Percentiles rank a stretch among this genome's conserved stretches.
These are phyloP conservation scores for Amia ocellicauda DNA, from an alignment of 2,113 vertebrate genomes.

Conservation along the genomic window DNA sequence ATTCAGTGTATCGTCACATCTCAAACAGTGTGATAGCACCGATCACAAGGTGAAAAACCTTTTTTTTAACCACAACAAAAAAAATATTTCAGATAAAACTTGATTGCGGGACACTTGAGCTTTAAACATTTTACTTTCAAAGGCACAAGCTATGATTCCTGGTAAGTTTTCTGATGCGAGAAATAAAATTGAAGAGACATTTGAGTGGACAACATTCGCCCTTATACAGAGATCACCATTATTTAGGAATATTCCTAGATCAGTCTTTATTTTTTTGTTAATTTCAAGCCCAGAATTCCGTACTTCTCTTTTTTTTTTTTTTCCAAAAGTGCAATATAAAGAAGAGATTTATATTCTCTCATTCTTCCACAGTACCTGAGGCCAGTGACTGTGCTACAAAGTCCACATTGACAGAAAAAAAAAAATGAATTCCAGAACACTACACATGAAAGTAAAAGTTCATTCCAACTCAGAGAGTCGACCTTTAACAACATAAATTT, in stretches of 20 bases:
- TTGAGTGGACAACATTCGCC: conserved; percentile 54
- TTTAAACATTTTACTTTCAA: conserved; percentile 81
- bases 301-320: conserved; percentile 38
- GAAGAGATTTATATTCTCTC: conserved; percentile 61
- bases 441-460: conserved; percentile 62
- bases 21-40: too few species aligned
- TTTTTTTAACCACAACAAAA: not conserved
- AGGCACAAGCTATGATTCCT: conserved; percentile 80
- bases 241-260: conserved; percentile 57
- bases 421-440: conserved; percentile 60
- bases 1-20: too few species aligned
- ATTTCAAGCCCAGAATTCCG: conserved; percentile 59
- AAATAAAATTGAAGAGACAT: conserved; percentile 64
- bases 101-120: conserved; percentile 58
- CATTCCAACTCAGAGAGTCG: conserved; percentile 55
- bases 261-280: conserved; percentile 64
- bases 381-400: conserved; percentile 74
- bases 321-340: conserved; percentile 70
- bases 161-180: conserved; percentile 73
- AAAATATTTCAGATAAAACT: conserved; percentile 51
- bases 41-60: too few species aligned
- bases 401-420: conserved; percentile 59
- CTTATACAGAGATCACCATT: conserved; percentile 58
- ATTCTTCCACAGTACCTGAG: conserved; percentile 72
- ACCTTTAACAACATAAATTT: conserved; percentile 57